A percentile compares a stretch with the other conserved stretches of the same genome.
Conservation (phyloP, 2,113 vertebrate species). For the Lonchura striata region DNA sequence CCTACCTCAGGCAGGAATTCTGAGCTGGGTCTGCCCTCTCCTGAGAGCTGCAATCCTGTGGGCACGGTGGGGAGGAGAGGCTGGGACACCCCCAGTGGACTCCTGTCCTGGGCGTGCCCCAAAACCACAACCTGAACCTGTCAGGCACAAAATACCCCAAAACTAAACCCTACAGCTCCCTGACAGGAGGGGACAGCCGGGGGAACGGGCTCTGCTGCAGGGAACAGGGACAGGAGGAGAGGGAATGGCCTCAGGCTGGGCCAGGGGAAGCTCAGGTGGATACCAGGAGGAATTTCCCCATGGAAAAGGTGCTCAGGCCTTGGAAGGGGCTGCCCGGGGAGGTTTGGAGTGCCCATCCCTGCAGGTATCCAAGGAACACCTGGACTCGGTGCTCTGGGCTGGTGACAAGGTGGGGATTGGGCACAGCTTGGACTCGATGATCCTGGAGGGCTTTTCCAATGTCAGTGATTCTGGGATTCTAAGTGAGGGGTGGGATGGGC, state of each 20-base stretch:
- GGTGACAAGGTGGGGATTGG: neutral
- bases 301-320: fast-evolving
- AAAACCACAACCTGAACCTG: neutral
- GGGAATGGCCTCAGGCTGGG: neutral
- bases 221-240: neutral
- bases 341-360: neutral
- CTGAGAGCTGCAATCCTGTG: neutral
- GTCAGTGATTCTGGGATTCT: neutral
- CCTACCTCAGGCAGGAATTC: neutral
- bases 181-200: neutral
- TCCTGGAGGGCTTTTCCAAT: neutral
- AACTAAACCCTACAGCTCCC: neutral
- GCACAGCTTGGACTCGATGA: fast-evolving
- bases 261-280: neutral
- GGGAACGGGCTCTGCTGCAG: neutral
- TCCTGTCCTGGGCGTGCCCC: neutral
- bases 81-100: neutral
- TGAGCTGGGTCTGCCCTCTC: neutral
- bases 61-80: neutral
- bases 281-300: neutral
- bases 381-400: neutral
- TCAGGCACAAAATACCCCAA: neutral
- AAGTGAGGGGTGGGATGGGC: neutral
- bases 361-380: neutral
- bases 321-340: neutral